phyloP scores from a whole-genome alignment of 2,113 vertebrate species.

The Ptychochromis oligacanthus region DNA sequence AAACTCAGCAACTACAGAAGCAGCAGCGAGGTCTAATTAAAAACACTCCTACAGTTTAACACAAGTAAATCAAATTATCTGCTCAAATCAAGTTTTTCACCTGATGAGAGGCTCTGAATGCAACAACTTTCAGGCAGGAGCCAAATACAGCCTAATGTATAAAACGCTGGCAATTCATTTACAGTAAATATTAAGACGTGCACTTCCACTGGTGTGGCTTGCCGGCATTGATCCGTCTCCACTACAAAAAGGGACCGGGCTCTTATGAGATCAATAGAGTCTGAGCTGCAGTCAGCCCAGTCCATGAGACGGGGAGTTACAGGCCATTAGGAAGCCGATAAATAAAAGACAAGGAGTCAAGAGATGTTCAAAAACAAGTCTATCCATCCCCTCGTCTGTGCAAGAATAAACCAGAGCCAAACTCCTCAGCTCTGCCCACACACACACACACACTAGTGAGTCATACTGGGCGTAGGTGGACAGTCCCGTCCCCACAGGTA shows the following conservation, averaged over 20 bases:
- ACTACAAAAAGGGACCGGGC: not conserved
- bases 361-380: constrained; percentile 8
- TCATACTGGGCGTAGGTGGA: constrained; percentile 22
- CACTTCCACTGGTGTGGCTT: not conserved
- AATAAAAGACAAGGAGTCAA: constrained; percentile 16
- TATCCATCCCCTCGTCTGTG: not conserved
- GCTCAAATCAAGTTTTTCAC: not conserved
- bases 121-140: not conserved
- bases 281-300: not conserved
- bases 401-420: constrained; percentile 14
- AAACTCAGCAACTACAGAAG: not conserved
- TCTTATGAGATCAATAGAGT: constrained; percentile 11
- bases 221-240: not conserved
- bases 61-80: not conserved
- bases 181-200: not conserved
- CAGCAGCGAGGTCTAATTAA: not conserved
- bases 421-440: not conserved
- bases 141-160: not conserved
- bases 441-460: not conserved
- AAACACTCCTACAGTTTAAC: not conserved
- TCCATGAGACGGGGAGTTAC: not conserved
- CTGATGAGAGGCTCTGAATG: not conserved
- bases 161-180: not conserved
- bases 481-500: not conserved
- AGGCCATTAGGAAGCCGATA: constrained; percentile 1